Evolutionary conservation across 2,888 invertebrate species (phyloP).

Genomic region (Galerucella nymphaeae): DNA sequence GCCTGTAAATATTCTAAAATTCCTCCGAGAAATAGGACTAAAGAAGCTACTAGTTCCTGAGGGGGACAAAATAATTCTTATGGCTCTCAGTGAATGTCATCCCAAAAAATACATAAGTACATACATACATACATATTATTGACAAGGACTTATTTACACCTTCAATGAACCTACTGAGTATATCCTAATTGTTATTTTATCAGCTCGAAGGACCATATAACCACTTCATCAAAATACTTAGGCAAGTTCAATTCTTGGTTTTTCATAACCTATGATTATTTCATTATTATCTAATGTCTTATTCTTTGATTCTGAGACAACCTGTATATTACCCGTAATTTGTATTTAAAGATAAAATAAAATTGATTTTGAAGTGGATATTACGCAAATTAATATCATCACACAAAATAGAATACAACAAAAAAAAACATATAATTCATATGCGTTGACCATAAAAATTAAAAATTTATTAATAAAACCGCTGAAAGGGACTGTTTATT

Average conservation of each 20-base stretch:
- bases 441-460: background rate
- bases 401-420: background rate
- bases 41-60: too few species aligned
- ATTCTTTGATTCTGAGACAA: background rate
- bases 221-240: background rate
- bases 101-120: too few species aligned
- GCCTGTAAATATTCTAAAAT: too few species aligned
- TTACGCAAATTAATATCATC: background rate
- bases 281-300: background rate
- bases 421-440: background rate
- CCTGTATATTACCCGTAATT: background rate
- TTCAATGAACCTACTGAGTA: background rate
- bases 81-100: too few species aligned
- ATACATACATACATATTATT: too few species aligned
- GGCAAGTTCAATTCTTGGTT: too few species aligned
- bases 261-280: too few species aligned
- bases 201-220: background rate
- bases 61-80: too few species aligned
- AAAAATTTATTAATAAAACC: background rate
- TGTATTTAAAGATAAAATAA: background rate
- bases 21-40: too few species aligned
- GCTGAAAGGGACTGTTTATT: constrained; percentile 4
- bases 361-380: background rate
- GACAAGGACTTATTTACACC: background rate
- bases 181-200: background rate